Evolutionary conservation across 2,888 invertebrate genomes (phyloP), one percentile per base, ranked within the genome.

Genomic region (Heteropelma amictum): DNA sequence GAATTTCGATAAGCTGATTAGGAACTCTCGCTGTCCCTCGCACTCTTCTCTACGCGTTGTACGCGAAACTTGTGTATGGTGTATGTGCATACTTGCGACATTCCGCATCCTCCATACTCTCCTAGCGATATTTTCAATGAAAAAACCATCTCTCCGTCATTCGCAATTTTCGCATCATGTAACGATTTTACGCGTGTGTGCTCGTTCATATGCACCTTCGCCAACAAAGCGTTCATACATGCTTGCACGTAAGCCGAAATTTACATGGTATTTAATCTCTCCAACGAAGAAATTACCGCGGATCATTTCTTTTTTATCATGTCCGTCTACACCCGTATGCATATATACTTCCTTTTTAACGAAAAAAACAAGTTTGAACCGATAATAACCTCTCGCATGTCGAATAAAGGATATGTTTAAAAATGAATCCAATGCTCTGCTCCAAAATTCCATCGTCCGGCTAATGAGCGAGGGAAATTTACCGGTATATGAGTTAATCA

Each of bases 1-100:
- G 77, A 77, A 77, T 77, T 77, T 77, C 74, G 74, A 77, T 77
- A 77, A 74, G 77, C 74, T 77, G 77, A 74, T 74, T 74, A 72
- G 67, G 56, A 63, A 71, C 53, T 42, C 42, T 30, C 56, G 28
- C 63, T 63, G 72, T 72, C 42, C 42, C 63, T 71, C 61, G 14
- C 56, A 54, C 68, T 30, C 28, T 40, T 35, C 40, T 35, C 67
- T 61, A 10, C 19, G 8, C 14, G 14, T 17, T 40, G 21, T 38
- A 53, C 5, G 21, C 28, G 49, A 38, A 71, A 12, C 23, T 35
- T 51, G 26, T 60, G 40, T n/a, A 17, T 10, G 40, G 58, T 51
- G 7, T 60, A 45, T 40, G 19, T 12, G 28, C 1, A 5, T 54
- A n/a, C 26, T 40, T 35, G 54, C 35, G 35, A 54, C 38, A 51